Percentiles rank a stretch among this genome's conserved stretches.
phyloP scores from a whole-genome alignment of 2,113 vertebrate species.

The Apodemus speciosus region DNA sequence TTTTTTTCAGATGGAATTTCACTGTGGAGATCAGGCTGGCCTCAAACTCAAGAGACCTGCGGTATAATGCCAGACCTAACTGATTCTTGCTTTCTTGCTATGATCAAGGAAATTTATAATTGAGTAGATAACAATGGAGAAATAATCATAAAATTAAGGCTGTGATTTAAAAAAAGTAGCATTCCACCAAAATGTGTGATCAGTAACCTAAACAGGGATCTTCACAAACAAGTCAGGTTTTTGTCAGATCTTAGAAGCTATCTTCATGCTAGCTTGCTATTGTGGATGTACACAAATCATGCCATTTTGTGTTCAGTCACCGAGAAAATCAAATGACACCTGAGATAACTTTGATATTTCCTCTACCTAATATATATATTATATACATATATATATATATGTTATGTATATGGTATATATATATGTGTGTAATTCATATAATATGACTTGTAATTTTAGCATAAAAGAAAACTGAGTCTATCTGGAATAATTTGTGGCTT shows the following conservation, averaged over 20 bases:
- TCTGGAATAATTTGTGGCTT: background rate
- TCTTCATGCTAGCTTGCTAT: background rate
- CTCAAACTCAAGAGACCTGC: background rate
- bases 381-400: too few relatives aligned
- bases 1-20: background rate
- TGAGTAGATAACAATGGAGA: background rate
- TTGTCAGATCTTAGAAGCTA: background rate
- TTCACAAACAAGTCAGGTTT: background rate
- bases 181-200: background rate
- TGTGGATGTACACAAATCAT: background rate
- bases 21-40: background rate
- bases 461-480: background rate
- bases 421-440: background rate
- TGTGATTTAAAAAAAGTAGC: background rate
- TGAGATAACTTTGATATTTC: background rate
- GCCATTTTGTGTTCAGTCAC: background rate
- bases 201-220: background rate
- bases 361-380: background rate
- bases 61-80: background rate
- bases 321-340: background rate
- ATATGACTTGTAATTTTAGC: background rate
- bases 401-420: too few relatives aligned
- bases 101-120: background rate
- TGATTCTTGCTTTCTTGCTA: background rate
- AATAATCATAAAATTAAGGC: slow-evolving; percentile 22